Conservation (phyloP, 2,113 vertebrate species). For the Polypterus bichir region DNA sequence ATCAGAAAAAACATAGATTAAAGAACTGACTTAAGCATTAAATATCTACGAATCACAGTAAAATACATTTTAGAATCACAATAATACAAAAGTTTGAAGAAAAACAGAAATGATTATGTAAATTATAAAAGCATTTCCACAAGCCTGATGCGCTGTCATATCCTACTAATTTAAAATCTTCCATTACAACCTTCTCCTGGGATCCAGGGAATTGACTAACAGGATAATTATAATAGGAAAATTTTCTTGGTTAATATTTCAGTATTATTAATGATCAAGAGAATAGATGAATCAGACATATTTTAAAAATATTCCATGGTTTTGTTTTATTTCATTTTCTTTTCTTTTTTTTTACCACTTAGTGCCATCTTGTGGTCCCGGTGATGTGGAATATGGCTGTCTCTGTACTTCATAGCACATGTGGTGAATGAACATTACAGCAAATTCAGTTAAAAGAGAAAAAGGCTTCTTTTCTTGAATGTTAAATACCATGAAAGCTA, state of each 20-base stretch:
- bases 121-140: constrained; percentile 59
- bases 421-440: too few species aligned
- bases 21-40: background rate
- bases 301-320: too few species aligned
- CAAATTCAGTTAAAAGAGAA: too few species aligned
- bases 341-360: too few species aligned
- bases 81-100: constrained; percentile 15
- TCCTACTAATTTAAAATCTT: constrained; percentile 55
- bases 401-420: too few species aligned
- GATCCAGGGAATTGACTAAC: constrained; percentile 51
- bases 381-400: too few species aligned
- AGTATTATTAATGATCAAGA: too few species aligned
- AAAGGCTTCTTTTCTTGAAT: too few species aligned
- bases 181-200: constrained; percentile 50
- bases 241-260: constrained; percentile 39
- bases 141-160: constrained; percentile 46
- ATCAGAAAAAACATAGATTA: background rate
- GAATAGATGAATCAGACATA: too few species aligned
- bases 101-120: constrained; percentile 52
- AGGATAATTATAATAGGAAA: constrained; percentile 61
- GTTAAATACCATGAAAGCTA: too few species aligned
- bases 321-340: too few species aligned
- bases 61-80: constrained; percentile 9
- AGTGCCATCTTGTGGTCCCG: too few species aligned
- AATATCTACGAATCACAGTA: constrained; percentile 1